Conservation (phyloP, 2,797 vertebrate species). For the Epinephelus coioides region DNA sequence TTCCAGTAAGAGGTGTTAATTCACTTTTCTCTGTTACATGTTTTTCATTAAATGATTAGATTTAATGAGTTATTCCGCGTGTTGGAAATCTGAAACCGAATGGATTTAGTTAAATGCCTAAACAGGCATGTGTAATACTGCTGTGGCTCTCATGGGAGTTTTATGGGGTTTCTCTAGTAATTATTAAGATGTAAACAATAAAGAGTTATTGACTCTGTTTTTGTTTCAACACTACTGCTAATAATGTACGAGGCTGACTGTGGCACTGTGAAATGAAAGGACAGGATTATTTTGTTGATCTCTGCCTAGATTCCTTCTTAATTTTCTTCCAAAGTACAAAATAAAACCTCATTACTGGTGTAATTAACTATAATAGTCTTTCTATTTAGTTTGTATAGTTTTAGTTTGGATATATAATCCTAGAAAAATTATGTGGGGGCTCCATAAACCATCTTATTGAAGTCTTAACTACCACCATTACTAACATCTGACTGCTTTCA, state of each 20-base stretch:
- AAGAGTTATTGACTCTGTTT: slow-evolving; percentile 6
- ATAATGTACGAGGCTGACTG: background rate
- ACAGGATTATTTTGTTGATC: background rate
- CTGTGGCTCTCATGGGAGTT: background rate
- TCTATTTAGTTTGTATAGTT: background rate
- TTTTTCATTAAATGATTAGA: slow-evolving; percentile 25
- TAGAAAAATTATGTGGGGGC: background rate
- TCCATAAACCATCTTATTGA: slow-evolving; percentile 1
- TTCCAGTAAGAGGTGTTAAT: slow-evolving; percentile 8
- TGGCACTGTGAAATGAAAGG: background rate
- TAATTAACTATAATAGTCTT: background rate
- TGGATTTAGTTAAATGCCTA: slow-evolving; percentile 22
- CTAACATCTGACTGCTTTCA: slow-evolving; percentile 5
- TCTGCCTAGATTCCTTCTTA: too few relatives aligned
- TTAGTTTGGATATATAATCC: background rate
- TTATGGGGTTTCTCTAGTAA: slow-evolving; percentile 6
- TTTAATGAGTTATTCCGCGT: slow-evolving; percentile 11
- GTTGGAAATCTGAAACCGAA: slow-evolving; percentile 18
- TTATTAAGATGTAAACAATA: slow-evolving; percentile 4
- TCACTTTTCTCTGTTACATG: slow-evolving; percentile 8
- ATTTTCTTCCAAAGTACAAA: background rate
- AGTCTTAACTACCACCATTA: background rate
- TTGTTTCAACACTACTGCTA: background rate
- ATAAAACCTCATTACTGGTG: background rate
- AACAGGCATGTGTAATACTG: slow-evolving; percentile 20